A percentile compares a stretch with the other conserved stretches of the same genome.
These are phyloP conservation scores for Gymnocheta viridis DNA, from an alignment of 2,888 invertebrate species.

Conservation along the genomic window DNA sequence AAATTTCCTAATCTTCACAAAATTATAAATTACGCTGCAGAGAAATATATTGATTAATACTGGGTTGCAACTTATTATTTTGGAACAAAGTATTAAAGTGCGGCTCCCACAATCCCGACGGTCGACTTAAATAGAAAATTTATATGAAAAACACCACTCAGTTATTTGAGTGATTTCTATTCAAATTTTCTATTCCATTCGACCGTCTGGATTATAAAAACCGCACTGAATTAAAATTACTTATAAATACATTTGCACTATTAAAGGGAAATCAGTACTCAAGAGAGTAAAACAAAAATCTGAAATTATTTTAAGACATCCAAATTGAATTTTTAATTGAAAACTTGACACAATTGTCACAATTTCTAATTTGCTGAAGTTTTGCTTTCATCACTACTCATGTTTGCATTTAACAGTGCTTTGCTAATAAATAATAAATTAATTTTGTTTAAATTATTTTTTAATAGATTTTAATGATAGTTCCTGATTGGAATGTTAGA, in stretches of 20 bases:
- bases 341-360: not conserved
- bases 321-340: not conserved
- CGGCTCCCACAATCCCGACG: too few species aligned
- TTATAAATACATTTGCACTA: too few species aligned
- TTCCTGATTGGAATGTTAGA: slow-evolving; percentile 48
- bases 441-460: slow-evolving; percentile 57
- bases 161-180: too few species aligned
- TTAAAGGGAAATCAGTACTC: too few species aligned
- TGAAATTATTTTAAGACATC: too few species aligned
- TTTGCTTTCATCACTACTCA: not conserved
- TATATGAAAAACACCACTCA: too few species aligned
- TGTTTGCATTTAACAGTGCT: not conserved
- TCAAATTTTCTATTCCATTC: too few species aligned
- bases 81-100: too few species aligned
- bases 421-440: slow-evolving; percentile 31
- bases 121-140: too few species aligned
- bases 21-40: not conserved
- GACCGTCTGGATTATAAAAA: too few species aligned
- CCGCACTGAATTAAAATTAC: too few species aligned
- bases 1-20: not conserved
- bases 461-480: slow-evolving; percentile 50
- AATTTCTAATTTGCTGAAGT: not conserved
- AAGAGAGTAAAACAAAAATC: too few species aligned
- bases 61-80: not conserved
- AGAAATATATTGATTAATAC: not conserved